Conservation (phyloP, 2,888 invertebrate species). For the Agonopterix arenella region DNA sequence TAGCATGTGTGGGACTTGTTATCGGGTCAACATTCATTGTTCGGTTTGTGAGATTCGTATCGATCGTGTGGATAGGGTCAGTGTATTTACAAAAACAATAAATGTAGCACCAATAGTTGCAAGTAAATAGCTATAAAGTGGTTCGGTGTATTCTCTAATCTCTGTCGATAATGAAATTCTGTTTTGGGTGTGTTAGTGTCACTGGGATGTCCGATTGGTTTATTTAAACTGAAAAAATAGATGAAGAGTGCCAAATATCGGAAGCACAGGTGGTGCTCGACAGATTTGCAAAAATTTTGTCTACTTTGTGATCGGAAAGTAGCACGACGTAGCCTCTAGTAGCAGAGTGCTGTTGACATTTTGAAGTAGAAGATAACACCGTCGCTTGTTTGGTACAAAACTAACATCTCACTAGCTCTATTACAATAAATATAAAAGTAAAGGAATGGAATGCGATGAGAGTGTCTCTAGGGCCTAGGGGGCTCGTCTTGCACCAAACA, state of each 20-base stretch:
- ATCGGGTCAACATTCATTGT: slow-evolving; percentile 4
- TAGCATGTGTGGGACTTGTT: slow-evolving; percentile 6
- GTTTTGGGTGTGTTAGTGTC: slow-evolving; percentile 32
- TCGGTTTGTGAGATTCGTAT: neutral
- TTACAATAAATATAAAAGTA: neutral
- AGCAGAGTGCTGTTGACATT: slow-evolving; percentile 38
- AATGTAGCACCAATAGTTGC: slow-evolving; percentile 22
- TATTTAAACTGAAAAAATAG: slow-evolving; percentile 42
- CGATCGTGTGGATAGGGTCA: slow-evolving; percentile 14
- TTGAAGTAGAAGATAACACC: slow-evolving; percentile 32
- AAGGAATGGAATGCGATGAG: slow-evolving; percentile 14
- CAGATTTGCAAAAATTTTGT: slow-evolving; percentile 60
- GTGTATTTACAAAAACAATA: slow-evolving; percentile 37
- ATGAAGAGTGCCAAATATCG: slow-evolving; percentile 69
- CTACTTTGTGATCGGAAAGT: slow-evolving; percentile 56
- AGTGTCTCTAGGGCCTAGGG: slow-evolving; percentile 3
- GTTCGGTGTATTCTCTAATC: slow-evolving; percentile 30
- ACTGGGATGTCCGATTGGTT: slow-evolving; percentile 37
- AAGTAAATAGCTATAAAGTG: slow-evolving; percentile 27
- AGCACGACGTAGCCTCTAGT: slow-evolving; percentile 44
- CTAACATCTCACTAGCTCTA: slow-evolving; percentile 11
- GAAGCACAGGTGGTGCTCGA: slow-evolving; percentile 71
- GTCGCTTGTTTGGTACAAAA: slow-evolving; percentile 33
- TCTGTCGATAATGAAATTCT: slow-evolving; percentile 24
- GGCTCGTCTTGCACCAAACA: slow-evolving; percentile 36